Conservation (phyloP, 2,797 vertebrate genomes). For the Oryzias dopingdopingensis region DNA sequence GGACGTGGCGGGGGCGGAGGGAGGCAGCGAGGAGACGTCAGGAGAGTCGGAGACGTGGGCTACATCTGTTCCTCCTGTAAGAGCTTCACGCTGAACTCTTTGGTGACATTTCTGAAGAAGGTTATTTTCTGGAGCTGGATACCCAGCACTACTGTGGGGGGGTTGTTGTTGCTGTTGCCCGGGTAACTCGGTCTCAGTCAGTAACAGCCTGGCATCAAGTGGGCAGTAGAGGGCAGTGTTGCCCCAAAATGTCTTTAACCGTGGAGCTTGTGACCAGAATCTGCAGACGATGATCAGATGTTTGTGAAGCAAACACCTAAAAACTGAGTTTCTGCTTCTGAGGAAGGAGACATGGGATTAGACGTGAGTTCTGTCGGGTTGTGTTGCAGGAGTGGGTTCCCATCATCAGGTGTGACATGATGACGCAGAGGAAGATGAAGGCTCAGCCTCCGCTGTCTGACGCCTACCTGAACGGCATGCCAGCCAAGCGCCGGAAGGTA, state of each 20-base stretch:
- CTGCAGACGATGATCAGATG: no score
- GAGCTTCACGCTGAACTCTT: slow-evolving; percentile 13
- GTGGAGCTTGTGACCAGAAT: no score
- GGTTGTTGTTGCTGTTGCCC: no score
- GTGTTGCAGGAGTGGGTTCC: slow-evolving; percentile 88
- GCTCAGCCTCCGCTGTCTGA: slow-evolving; percentile 90
- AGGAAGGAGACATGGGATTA: no score
- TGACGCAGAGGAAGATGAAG: slow-evolving; percentile 90
- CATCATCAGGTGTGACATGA: slow-evolving; percentile 89
- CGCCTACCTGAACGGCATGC: slow-evolving; percentile 91
- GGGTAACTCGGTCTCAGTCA: no score
- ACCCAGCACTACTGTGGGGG: no score
- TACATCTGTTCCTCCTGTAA: slow-evolving; percentile 86
- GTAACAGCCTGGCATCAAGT: no score
- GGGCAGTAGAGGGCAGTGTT: no score
- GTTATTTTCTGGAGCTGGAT: no score
- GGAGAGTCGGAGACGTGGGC: slow-evolving; percentile 86
- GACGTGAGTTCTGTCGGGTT: neutral
- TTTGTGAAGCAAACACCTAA: no score
- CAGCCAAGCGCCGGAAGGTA: slow-evolving; percentile 92
- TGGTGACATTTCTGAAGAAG: neutral
- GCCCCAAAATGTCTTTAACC: no score
- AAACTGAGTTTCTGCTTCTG: no score
- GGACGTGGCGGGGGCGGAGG: slow-evolving; percentile 69
- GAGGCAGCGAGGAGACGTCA: slow-evolving; percentile 71